Percentiles rank a stretch among this genome's conserved stretches.
Evolutionary conservation across 2,113 vertebrate species (phyloP).

Genomic region (Tichodroma muraria): DNA sequence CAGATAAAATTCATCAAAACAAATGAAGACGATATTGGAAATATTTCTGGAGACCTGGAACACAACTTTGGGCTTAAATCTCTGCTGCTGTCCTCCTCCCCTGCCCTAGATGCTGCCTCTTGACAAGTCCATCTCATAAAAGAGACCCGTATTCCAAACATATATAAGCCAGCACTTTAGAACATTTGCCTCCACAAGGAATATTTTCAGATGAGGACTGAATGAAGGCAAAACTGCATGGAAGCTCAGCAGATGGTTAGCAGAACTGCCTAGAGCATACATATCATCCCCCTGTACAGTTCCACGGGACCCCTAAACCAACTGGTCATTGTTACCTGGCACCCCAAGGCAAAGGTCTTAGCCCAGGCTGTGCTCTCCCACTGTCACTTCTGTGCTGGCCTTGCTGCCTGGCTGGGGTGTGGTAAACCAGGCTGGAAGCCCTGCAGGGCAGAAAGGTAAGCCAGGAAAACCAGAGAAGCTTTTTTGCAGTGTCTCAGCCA

Average conservation of each 20-base stretch:
- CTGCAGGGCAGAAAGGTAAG: background rate
- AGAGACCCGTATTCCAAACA: background rate
- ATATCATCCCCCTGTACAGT: background rate
- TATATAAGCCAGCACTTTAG: background rate
- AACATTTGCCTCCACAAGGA: background rate
- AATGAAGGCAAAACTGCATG: background rate
- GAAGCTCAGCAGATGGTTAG: background rate
- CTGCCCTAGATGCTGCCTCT: background rate
- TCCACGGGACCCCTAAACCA: background rate
- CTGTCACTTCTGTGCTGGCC: background rate
- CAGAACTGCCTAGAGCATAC: background rate
- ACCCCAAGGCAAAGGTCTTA: background rate
- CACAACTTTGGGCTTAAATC: background rate
- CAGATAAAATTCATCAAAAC: background rate
- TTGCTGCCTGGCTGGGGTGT: background rate
- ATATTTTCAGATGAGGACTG: background rate
- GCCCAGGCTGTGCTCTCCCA: background rate
- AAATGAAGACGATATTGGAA: background rate
- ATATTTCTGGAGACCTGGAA: background rate
- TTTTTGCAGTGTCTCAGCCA: background rate
- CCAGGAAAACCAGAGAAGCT: background rate
- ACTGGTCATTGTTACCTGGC: background rate
- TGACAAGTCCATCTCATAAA: background rate
- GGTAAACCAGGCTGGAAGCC: background rate
- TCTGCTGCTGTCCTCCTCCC: background rate